Evolutionary conservation across 1,140 invertebrate species (phyloP).

Genomic region (Cyclargus thomasi): DNA sequence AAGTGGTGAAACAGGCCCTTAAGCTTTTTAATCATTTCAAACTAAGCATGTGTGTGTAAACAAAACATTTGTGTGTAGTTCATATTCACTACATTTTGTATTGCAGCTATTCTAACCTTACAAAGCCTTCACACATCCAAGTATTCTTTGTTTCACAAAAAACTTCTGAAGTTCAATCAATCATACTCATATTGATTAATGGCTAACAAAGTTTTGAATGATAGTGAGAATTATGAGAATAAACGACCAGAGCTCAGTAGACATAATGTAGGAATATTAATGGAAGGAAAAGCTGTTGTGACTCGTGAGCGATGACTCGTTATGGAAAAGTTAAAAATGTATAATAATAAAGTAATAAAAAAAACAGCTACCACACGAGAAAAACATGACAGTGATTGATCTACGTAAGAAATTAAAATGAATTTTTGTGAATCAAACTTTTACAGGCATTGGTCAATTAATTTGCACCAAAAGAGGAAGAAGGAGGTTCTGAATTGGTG

Average conservation of each 20-base stretch:
- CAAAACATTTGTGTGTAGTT: too few species aligned
- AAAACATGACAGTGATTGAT: too few species aligned
- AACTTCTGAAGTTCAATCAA: not conserved
- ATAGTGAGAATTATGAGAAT: not conserved
- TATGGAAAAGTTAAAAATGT: not conserved
- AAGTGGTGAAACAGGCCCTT: too few species aligned
- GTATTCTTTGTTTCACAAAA: conserved; percentile 1
- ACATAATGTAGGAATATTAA: conserved; percentile 5
- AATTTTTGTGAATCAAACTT: too few species aligned
- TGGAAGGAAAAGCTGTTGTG: not conserved
- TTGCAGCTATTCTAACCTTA: not conserved
- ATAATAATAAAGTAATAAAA: too few species aligned
- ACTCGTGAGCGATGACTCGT: not conserved
- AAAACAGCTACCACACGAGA: too few species aligned
- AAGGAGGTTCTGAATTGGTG: too few species aligned
- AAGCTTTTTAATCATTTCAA: too few species aligned
- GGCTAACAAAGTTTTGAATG: conserved; percentile 3
- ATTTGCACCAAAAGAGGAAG: too few species aligned
- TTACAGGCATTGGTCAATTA: too few species aligned
- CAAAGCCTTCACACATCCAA: not conserved
- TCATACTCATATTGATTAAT: conserved; percentile 1
- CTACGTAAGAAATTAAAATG: too few species aligned
- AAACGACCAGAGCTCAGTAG: not conserved
- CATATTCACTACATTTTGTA: not conserved
- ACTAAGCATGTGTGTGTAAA: too few species aligned